phyloP scores from a whole-genome alignment of 1,140 invertebrate genomes.

The Sesamia nonagrioides region DNA sequence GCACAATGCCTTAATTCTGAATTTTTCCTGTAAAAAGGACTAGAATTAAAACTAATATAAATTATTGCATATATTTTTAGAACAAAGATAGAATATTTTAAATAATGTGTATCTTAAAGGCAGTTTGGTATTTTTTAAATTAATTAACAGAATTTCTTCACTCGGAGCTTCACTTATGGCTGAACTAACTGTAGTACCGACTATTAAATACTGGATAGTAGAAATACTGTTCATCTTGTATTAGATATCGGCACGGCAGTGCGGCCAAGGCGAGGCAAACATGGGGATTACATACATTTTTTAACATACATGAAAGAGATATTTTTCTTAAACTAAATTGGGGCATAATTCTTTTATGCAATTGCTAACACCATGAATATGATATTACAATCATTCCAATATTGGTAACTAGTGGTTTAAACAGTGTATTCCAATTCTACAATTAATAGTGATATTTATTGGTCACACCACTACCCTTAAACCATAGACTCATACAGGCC shows the following conservation, averaged over 20 bases:
- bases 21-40: background rate
- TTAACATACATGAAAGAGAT: background rate
- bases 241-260: background rate
- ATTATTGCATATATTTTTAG: background rate
- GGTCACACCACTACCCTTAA: background rate
- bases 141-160: background rate
- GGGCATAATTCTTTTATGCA: no score
- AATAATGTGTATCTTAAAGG: background rate
- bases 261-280: background rate
- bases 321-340: background rate
- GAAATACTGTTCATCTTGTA: constrained; percentile 11
- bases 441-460: background rate
- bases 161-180: background rate
- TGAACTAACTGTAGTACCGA: background rate
- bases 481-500: background rate
- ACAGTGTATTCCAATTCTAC: background rate
- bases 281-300: background rate
- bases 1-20: no score
- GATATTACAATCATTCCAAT: background rate
- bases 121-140: background rate
- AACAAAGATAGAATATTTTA: background rate
- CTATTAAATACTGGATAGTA: background rate
- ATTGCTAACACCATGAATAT: no score
- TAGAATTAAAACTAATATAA: constrained; percentile 1
- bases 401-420: background rate